Conservation (phyloP, 2,797 vertebrate genomes). For the Falco cherrug region DNA sequence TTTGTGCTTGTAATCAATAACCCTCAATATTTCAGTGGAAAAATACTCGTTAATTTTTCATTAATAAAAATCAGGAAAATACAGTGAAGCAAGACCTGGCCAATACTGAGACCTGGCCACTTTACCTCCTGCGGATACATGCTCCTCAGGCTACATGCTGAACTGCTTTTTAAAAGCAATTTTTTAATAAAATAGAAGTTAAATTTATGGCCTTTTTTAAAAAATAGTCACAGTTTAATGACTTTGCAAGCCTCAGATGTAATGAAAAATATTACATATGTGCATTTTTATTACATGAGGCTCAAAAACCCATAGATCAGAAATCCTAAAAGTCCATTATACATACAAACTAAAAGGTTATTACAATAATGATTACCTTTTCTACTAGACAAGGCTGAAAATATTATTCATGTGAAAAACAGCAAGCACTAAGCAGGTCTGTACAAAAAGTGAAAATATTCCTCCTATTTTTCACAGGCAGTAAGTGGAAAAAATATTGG, state of each 20-base stretch:
- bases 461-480: not conserved
- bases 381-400: not conserved
- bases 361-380: not conserved
- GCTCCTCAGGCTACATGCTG: not conserved
- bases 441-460: not conserved
- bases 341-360: not conserved
- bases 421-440: not conserved
- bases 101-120: not conserved
- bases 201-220: not conserved
- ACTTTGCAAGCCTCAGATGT: not conserved
- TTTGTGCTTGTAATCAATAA: not conserved
- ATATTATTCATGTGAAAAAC: not conserved
- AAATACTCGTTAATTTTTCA: not conserved
- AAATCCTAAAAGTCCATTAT: not conserved
- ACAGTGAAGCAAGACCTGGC: not conserved
- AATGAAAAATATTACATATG: not conserved
- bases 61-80: not conserved
- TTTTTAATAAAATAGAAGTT: not conserved
- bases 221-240: not conserved
- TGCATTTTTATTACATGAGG: not conserved
- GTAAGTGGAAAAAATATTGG: not conserved
- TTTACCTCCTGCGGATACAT: not conserved
- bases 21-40: not conserved
- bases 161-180: not conserved
- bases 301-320: not conserved